Conservation (phyloP, 2,113 vertebrate genomes). For the Dryoscopus gambensis region DNA sequence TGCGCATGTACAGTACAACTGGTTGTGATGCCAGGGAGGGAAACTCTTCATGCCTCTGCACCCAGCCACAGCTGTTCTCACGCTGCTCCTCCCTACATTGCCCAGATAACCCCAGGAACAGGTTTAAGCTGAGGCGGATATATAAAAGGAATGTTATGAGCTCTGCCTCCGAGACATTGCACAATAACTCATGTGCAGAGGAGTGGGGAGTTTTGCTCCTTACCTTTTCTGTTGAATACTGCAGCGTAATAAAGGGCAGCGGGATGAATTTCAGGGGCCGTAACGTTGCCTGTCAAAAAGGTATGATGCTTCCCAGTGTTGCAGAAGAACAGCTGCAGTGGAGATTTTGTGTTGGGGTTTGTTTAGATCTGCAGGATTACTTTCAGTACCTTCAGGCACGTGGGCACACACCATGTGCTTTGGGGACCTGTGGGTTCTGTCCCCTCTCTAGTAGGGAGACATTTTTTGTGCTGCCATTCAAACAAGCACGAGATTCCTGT, state of each 20-base stretch:
- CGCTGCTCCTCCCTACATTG: neutral
- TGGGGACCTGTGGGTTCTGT: neutral
- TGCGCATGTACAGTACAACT: neutral
- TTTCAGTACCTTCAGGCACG: neutral
- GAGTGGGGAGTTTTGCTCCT: neutral
- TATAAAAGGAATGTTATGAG: neutral
- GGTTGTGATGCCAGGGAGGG: neutral
- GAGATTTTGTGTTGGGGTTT: neutral
- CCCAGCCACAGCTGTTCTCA: neutral
- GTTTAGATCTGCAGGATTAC: neutral
- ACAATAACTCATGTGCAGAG: neutral
- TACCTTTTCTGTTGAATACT: neutral
- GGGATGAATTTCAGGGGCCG: fast-evolving
- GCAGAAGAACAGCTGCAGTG: neutral
- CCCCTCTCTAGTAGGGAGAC: neutral
- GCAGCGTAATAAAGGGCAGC: neutral
- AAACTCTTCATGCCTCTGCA: neutral
- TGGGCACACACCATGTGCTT: neutral
- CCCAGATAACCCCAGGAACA: neutral
- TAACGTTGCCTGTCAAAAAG: neutral
- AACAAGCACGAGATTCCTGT: neutral
- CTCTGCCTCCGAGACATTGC: neutral
- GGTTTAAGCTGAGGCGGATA: neutral
- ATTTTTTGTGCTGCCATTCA: neutral
- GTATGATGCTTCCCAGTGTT: neutral